These are phyloP conservation scores for Atta cephalotes DNA, from an alignment of 1,140 invertebrate genomes.

Conservation along the genomic window DNA sequence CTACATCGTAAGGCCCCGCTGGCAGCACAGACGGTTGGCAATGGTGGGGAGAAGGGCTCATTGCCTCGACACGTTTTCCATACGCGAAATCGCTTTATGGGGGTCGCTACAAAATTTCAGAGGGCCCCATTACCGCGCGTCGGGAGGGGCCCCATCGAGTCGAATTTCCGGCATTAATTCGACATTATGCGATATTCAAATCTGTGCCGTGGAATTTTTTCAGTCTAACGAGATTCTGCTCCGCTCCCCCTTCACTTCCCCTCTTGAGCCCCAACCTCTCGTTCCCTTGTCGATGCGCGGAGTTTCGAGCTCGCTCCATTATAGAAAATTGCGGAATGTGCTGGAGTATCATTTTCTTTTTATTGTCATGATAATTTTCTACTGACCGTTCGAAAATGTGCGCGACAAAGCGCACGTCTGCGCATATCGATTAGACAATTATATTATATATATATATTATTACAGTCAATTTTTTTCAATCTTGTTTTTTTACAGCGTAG, in stretches of 20 bases:
- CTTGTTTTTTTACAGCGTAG: neutral
- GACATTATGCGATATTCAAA: constrained; percentile 85
- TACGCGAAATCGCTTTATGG: constrained; percentile 74
- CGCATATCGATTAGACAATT: neutral
- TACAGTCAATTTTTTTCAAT: neutral
- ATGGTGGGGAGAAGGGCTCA: constrained; percentile 51
- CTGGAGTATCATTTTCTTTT: constrained; percentile 51
- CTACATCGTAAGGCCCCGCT: constrained; percentile 66
- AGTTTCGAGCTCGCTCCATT: constrained; percentile 54
- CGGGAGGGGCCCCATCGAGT: constrained; percentile 75
- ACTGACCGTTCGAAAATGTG: constrained; percentile 36
- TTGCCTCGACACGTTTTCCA: constrained; percentile 73
- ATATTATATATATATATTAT: neutral
- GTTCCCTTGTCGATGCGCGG: constrained; percentile 38
- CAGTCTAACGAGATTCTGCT: constrained; percentile 79
- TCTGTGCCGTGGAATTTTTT: constrained; percentile 81
- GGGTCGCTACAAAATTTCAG: constrained; percentile 74
- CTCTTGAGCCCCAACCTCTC: constrained; percentile 17
- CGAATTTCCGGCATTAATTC: constrained; percentile 84
- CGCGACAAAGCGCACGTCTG: neutral
- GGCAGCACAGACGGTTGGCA: constrained; percentile 51
- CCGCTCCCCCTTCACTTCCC: constrained; percentile 67
- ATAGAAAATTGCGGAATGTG: constrained; percentile 59
- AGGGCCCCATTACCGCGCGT: constrained; percentile 66
- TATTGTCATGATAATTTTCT: constrained; percentile 44